Conservation (phyloP, 2,888 invertebrate genomes). For the Melipona beecheii region DNA sequence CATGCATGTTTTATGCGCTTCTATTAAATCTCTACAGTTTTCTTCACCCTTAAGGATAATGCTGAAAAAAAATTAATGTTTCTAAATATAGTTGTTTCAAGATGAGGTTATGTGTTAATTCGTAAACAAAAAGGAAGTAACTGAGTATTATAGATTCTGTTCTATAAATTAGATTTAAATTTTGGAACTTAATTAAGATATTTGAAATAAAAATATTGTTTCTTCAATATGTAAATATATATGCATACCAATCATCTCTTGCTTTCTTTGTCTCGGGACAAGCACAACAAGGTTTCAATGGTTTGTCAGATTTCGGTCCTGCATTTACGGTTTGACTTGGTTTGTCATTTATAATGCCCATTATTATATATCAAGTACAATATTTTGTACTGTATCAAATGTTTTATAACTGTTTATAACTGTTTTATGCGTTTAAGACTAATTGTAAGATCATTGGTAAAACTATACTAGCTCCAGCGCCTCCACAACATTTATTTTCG, state of each 20-base stretch:
- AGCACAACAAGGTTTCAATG: conserved; percentile 95
- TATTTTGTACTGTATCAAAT: not conserved
- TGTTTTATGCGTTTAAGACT: too few relatives aligned
- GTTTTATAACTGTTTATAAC: not conserved
- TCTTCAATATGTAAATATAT: conserved; percentile 38
- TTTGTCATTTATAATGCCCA: conserved; percentile 32
- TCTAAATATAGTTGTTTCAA: not conserved
- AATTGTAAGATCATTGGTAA: too few relatives aligned
- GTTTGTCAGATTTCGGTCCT: conserved; percentile 36
- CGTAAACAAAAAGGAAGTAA: not conserved
- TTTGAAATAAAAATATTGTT: conserved; percentile 27
- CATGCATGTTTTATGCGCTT: conserved; percentile 99
- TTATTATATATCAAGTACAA: conserved; percentile 15
- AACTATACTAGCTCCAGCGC: not conserved
- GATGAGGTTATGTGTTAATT: conserved; percentile 25
- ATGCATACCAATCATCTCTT: conserved; percentile 94
- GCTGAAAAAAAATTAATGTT: conserved; percentile 84
- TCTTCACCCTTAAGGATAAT: conserved; percentile 96
- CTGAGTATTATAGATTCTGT: not conserved
- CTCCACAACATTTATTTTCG: not conserved
- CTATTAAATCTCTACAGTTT: conserved; percentile 94
- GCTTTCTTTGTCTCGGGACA: conserved; percentile 97
- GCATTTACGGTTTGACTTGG: conserved; percentile 1
- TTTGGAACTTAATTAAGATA: not conserved
- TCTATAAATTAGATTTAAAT: not conserved